Evolutionary conservation across 2,113 vertebrate genomes (phyloP), one percentile per base, ranked within the genome.

Genomic region (Nerophis lumbriciformis): DNA sequence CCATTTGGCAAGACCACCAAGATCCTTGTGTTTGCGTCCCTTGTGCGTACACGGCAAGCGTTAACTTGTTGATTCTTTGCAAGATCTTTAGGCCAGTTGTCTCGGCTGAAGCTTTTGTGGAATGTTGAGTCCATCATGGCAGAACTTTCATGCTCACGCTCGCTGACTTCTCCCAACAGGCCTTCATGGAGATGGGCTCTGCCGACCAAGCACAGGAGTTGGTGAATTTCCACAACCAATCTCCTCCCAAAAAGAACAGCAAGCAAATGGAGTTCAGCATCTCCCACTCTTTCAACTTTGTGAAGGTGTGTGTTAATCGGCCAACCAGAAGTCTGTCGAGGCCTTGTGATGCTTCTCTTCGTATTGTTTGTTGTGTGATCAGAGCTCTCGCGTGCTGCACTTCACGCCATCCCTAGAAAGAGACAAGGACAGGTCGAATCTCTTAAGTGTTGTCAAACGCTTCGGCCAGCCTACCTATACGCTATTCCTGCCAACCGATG

Each of bases 111-210:
- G 13, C 7, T 49, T 49, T 16, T 49, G 48, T 8, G 48, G 15
- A 14, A 15, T 6, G 15, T 6, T 15, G 5, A 49, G 8, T 39
- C 48, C 48, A 8, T 15, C 16, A n/a, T 10, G 9, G 1, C 49
- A 9, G 6, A 16, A 51, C 8, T 0, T 9, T 19, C 42, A 11
- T 5, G 4, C 16, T 36, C 28, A 28, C 28, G 28, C 28, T 28
- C 28, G 51, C 9, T 1, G 51, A 6, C 49, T 16, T 50, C 19
- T 50, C 6, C 48, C 49, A 5, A 5, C 81, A 91, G 88, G 89
- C 86, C 11, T 90, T 89, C 7, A 52, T 87, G 66, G 89, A 91
- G 71, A 77, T 90, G 63, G 75, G 73, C n/a, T 81, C 85, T 0
- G 10, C 21, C 0, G 72, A 84, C 8, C 86, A 90, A 61, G 84